A percentile compares a stretch with the other conserved stretches of the same genome.
phyloP scores from a whole-genome alignment of 2,113 vertebrate species.

The Plestiodon gilberti region DNA sequence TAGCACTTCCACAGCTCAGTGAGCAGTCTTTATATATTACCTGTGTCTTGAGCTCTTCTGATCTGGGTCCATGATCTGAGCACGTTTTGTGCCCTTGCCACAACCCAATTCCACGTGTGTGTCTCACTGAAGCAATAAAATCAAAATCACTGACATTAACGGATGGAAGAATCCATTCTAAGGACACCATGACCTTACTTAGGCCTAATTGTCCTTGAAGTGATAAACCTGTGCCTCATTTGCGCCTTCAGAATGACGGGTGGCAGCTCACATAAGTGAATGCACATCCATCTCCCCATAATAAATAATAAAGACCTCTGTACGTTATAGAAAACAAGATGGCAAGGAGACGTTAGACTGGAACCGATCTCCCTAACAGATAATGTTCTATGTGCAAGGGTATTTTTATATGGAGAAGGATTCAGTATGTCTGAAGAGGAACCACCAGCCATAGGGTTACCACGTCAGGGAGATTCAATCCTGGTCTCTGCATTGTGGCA shows the following conservation, averaged over 20 bases:
- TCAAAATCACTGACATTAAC: too few species aligned
- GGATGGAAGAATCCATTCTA: neutral
- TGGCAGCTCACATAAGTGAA: neutral
- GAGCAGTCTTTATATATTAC: neutral
- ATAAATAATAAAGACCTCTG: too few species aligned
- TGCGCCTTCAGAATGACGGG: too few species aligned
- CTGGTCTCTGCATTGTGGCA: too few species aligned
- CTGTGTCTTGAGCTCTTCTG: neutral
- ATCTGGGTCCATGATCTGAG: neutral
- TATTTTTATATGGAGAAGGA: neutral
- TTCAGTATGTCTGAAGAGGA: neutral
- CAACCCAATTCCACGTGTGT: neutral
- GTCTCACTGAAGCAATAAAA: neutral
- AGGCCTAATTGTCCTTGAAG: too few species aligned
- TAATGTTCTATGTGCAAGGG: too few species aligned
- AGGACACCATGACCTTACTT: too few species aligned
- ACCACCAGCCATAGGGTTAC: neutral
- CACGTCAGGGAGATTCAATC: neutral
- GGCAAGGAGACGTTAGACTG: neutral
- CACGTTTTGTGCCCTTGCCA: neutral
- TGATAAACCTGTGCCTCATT: too few species aligned
- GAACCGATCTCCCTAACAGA: neutral
- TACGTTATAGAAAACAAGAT: too few species aligned
- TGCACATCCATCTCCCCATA: neutral
- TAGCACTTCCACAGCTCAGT: too few species aligned